phyloP scores from a whole-genome alignment of 2,113 vertebrate species.

The Manacus vitellinus region DNA sequence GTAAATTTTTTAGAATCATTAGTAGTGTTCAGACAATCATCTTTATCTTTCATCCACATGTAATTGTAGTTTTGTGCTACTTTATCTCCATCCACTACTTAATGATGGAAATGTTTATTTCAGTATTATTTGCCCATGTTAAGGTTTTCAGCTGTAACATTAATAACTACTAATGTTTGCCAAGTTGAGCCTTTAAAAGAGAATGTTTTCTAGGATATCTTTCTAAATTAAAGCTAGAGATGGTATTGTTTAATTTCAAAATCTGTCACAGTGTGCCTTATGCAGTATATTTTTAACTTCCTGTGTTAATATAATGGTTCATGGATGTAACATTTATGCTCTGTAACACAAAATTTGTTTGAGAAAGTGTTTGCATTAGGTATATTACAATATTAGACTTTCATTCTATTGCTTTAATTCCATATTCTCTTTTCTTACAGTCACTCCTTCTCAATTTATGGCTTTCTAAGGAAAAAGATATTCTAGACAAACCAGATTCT shows the following conservation, averaged over 20 bases:
- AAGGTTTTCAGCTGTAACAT: not conserved
- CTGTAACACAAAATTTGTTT: not conserved
- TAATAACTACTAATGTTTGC: not conserved
- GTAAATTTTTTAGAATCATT: not conserved
- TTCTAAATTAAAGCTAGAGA: not conserved
- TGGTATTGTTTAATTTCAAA: not conserved
- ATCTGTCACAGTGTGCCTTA: not conserved
- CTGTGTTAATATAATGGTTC: not conserved
- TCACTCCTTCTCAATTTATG: conserved; percentile 90
- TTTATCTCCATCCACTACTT: not conserved
- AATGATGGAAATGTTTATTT: not conserved
- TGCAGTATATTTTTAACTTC: not conserved
- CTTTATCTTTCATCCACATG: not conserved
- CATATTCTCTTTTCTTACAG: conserved; percentile 61
- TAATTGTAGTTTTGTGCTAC: not conserved
- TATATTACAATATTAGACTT: not conserved
- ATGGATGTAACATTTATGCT: not conserved
- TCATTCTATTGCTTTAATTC: not conserved
- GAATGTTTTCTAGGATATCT: not conserved
- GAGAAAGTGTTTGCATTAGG: not conserved
- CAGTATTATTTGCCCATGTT: not conserved
- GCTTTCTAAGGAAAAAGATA: conserved; percentile 89
- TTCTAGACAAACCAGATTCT: conserved; percentile 81
- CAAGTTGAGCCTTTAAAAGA: not conserved
- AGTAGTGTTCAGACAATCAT: not conserved